Percentiles rank a stretch among this genome's conserved stretches.
Conservation (phyloP, 2,797 vertebrate genomes). For the Rhinogobio ventralis region DNA sequence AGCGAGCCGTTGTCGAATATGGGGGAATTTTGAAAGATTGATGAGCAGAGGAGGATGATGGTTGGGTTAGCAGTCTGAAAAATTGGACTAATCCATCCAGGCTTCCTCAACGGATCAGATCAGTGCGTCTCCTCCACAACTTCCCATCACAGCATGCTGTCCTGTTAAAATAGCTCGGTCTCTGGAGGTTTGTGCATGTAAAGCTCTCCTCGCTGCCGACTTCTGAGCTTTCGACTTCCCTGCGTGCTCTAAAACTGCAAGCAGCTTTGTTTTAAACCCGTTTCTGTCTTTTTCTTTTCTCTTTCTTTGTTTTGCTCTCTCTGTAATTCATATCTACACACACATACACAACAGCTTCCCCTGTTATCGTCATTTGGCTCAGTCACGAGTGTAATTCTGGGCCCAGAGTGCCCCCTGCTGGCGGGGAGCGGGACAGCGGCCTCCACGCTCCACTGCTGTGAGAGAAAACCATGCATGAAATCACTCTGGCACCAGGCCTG, state of each 20-base stretch:
- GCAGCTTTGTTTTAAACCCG: conserved; percentile 7
- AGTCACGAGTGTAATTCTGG: conserved; percentile 58
- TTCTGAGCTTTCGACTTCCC: conserved; percentile 61
- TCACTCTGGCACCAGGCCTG: conserved; percentile 77
- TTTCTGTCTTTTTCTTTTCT: conserved; percentile 1
- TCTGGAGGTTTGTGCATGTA: conserved; percentile 56
- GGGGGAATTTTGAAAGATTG: conserved; percentile 81
- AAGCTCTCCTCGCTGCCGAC: conserved; percentile 18
- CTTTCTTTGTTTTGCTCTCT: conserved; percentile 29
- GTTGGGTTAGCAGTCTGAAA: conserved; percentile 74
- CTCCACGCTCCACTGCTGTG: conserved; percentile 65
- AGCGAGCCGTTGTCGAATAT: conserved; percentile 70
- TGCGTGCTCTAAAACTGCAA: conserved; percentile 9
- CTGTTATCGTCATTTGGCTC: background rate
- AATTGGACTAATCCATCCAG: conserved; percentile 78
- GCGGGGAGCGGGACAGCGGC: conserved; percentile 47
- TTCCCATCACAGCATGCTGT: conserved; percentile 63
- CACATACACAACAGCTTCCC: background rate
- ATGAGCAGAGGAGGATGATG: conserved; percentile 77
- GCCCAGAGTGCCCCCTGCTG: conserved; percentile 81
- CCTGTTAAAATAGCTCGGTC: conserved; percentile 63
- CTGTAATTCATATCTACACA: conserved; percentile 25
- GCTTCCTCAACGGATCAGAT: conserved; percentile 67
- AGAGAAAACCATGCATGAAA: conserved; percentile 77
- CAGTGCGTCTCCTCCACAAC: conserved; percentile 58